Base-by-base conservation (phyloP, 2,113 vertebrate genomes). In the Balaeniceps rex region DNA sequence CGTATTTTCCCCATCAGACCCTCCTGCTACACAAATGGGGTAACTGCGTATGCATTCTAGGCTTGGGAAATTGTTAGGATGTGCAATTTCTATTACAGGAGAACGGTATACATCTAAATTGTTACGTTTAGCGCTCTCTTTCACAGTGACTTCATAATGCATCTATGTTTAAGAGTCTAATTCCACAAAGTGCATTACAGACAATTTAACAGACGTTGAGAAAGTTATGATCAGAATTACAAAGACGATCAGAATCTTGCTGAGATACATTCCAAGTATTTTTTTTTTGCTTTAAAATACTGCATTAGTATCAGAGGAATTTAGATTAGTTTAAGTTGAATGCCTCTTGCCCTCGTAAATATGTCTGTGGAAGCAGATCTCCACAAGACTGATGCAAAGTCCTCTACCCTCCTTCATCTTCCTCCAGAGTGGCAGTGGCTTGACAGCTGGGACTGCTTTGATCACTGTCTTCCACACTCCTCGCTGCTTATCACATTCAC, bases 351-450 rank as follows among this genome's bases (percentile, higher is more conserved):
- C 46, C 64, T 76, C 34, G 1, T 29, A 52, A 74, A 36, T 5
- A 60, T 7, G 28, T 3, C 68, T 31, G 14, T 14, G 29, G 24
- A 63, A 36, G 38, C 6, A 72, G 46, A 58, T 16, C 69, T 71
- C 65, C 74, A n/a, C n/a, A 36, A 46, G 38, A 4, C 2, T 0
- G 0, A 64, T 9, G 31, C 36, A 7, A 88, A 89, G 38, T 26
- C 16, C 12, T 38, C 63, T 10, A 2, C 38, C 51, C 42, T 89
- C 58, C 88, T 54, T 92, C 78, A 42, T 38, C 33, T 33, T 69
- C 51, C 63, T 88, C 66, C 82, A 66, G 57, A 82, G 54, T 1
- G 7, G 24, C 46, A 31, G 40, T 14, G 21, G 34, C 40, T 25
- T 12, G 21, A 40, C 44, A 65, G 68, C 71, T 42, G 54, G 68